A percentile compares a stretch with the other conserved stretches of the same genome.
Conservation (phyloP, 2,113 vertebrate species). For the Mirza zaza region DNA sequence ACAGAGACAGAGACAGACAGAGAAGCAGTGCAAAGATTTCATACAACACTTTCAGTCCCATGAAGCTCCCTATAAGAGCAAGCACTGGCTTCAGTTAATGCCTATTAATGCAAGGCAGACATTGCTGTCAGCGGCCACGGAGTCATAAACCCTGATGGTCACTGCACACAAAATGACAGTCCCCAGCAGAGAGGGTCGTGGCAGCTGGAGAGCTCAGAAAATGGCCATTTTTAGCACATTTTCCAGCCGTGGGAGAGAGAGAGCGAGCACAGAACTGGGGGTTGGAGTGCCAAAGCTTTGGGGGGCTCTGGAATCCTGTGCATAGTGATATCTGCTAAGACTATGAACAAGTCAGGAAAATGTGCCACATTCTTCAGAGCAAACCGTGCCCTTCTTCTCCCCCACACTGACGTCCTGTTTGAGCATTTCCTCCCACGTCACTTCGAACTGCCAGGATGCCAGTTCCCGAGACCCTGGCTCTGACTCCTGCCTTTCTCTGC, state of each 20-base stretch:
- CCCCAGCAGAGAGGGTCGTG: background rate
- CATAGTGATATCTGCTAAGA: background rate
- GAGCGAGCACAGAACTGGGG: background rate
- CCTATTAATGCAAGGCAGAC: background rate
- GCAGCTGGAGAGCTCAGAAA: constrained; percentile 44
- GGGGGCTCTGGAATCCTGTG: background rate
- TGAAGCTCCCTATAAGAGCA: background rate
- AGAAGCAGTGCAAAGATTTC: background rate
- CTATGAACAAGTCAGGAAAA: background rate
- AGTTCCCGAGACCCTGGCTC: too few relatives aligned
- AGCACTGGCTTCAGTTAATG: background rate
- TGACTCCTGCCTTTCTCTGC: background rate
- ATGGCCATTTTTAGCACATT: background rate
- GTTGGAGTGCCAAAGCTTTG: background rate
- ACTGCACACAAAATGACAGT: background rate
- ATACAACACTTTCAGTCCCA: background rate
- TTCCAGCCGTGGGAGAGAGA: background rate
- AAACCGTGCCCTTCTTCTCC: background rate
- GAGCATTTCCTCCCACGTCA: background rate
- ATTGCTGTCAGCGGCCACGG: background rate
- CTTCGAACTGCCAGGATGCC: background rate
- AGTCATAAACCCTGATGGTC: background rate
- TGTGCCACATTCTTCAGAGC: background rate
- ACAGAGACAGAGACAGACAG: background rate
- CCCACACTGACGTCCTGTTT: rapidly evolving